Evolutionary conservation across 2,888 invertebrate species (phyloP).

Genomic region (Thelaira solivaga): DNA sequence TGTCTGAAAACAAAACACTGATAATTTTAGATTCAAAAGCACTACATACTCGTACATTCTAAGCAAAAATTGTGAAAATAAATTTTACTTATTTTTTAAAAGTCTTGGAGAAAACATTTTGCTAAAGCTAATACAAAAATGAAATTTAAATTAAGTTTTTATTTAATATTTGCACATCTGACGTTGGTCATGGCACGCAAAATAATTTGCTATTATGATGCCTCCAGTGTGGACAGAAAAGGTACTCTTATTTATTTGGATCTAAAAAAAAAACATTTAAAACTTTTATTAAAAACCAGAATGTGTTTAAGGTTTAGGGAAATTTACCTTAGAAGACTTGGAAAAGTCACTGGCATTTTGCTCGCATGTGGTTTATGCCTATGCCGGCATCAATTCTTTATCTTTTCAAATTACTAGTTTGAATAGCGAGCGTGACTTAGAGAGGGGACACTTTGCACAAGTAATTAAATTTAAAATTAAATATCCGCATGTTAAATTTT

Average conservation of each 20-base stretch:
- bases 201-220: conserved; percentile 58
- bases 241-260: conserved; percentile 14
- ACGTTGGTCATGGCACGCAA: conserved; percentile 23
- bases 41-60: too few species aligned
- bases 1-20: background rate
- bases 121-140: conserved; percentile 2
- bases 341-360: conserved; percentile 87
- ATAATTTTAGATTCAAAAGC: too few species aligned
- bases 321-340: conserved; percentile 84
- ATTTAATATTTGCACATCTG: conserved; percentile 3
- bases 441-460: conserved; percentile 84
- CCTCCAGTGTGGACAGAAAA: conserved; percentile 25
- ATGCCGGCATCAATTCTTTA: conserved; percentile 84
- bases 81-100: conserved; percentile 5
- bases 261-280: background rate
- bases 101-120: background rate
- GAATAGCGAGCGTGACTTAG: conserved; percentile 83
- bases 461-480: conserved; percentile 83
- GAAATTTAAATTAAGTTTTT: conserved; percentile 33
- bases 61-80: background rate
- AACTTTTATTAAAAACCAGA: too few species aligned
- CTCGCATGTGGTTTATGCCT: conserved; percentile 88
- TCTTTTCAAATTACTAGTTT: conserved; percentile 84
- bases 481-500: conserved; percentile 84
- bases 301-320: conserved; percentile 85